Conservation (phyloP, 2,888 invertebrate species). For the Melanostoma scalare region DNA sequence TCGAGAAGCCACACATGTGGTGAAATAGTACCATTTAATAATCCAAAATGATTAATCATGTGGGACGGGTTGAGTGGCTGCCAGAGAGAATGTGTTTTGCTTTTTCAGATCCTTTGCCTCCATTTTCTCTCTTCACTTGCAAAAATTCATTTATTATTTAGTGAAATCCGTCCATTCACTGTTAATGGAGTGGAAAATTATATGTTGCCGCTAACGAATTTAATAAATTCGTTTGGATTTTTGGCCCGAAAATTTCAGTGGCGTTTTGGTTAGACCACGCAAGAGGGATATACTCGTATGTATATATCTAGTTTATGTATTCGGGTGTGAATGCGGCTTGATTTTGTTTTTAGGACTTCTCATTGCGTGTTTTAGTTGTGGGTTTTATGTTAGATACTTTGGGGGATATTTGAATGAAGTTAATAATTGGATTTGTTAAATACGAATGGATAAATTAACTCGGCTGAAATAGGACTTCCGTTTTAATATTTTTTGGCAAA, state of each 20-base stretch:
- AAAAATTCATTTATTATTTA: slow-evolving; percentile 67
- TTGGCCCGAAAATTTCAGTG: slow-evolving; percentile 57
- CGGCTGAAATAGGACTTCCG: slow-evolving; percentile 13
- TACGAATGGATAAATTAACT: slow-evolving; percentile 41
- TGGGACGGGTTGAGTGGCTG: slow-evolving; percentile 35
- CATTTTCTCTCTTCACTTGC: slow-evolving; percentile 12
- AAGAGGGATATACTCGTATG: slow-evolving; percentile 32
- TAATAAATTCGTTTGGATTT: slow-evolving; percentile 60
- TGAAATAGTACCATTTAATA: slow-evolving; percentile 64
- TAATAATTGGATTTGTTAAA: slow-evolving; percentile 52
- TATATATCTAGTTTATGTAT: slow-evolving; percentile 59
- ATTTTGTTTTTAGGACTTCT: slow-evolving; percentile 47
- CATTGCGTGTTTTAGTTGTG: slow-evolving; percentile 50
- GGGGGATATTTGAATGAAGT: slow-evolving; percentile 34
- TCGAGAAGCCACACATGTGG: slow-evolving; percentile 38
- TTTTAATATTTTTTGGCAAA: neutral
- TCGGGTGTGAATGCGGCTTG: slow-evolving; percentile 61
- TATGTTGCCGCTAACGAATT: slow-evolving; percentile 61
- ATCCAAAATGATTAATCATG: slow-evolving; percentile 64
- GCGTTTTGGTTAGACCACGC: slow-evolving; percentile 51
- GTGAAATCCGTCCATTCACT: slow-evolving; percentile 62
- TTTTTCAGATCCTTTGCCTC: slow-evolving; percentile 20
- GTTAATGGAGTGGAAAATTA: slow-evolving; percentile 69
- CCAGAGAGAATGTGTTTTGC: slow-evolving; percentile 14
- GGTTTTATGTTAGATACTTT: slow-evolving; percentile 39